These are phyloP conservation scores for Atherinomorus stipes DNA, from an alignment of 2,113 vertebrate genomes.

Conservation along the genomic window DNA sequence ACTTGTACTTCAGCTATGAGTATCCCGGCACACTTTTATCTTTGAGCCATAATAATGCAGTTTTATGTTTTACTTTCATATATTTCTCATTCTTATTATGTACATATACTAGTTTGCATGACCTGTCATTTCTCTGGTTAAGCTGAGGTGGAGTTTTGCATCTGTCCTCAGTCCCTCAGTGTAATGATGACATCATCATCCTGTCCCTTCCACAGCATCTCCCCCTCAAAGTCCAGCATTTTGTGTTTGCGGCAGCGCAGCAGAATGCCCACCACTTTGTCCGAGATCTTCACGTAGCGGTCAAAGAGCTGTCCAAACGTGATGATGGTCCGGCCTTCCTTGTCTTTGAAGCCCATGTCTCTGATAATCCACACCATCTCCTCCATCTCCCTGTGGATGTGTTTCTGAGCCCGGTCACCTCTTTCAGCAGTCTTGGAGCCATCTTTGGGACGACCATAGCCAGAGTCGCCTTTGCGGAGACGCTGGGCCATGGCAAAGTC, in stretches of 20 bases:
- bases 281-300: conserved; percentile 86
- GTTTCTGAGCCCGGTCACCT: conserved; percentile 81
- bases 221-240: conserved; percentile 85
- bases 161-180: conserved; percentile 65
- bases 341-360: conserved; percentile 77
- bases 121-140: neutral
- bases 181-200: conserved; percentile 83
- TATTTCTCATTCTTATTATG: neutral
- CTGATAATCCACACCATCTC: conserved; percentile 87
- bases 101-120: neutral
- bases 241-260: conserved; percentile 87
- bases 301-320: conserved; percentile 85
- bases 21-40: no score
- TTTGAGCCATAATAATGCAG: no score
- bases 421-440: conserved; percentile 84
- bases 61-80: no score
- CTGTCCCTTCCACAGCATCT: conserved; percentile 87
- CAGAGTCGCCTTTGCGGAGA: conserved; percentile 82
- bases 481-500: conserved; percentile 82
- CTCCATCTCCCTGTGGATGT: conserved; percentile 85
- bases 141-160: neutral
- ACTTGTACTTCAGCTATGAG: no score
- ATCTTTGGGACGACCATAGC: conserved; percentile 85
- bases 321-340: conserved; percentile 67
- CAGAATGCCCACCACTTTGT: conserved; percentile 87